phyloP scores from a whole-genome alignment of 2,888 invertebrate genomes.

The Craniophora ligustri region DNA sequence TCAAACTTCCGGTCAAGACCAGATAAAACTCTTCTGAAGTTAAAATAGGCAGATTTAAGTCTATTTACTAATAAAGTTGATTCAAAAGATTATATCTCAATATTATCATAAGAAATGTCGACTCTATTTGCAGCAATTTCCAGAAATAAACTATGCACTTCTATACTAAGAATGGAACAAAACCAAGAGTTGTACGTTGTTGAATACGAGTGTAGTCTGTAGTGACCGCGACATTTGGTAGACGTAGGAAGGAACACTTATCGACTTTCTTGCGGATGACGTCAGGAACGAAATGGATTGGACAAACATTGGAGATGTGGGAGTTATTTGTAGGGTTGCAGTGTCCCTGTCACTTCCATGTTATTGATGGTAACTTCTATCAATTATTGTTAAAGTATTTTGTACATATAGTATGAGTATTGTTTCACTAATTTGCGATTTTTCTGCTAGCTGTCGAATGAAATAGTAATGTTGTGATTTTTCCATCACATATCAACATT shows the following conservation, averaged over 20 bases:
- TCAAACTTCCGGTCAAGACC: too few relatives aligned
- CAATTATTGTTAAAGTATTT: too few relatives aligned
- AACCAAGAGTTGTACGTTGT: conserved; percentile 22
- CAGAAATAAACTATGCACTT: not conserved
- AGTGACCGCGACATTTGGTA: conserved; percentile 29
- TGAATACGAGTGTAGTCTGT: conserved; percentile 10
- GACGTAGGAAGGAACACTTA: conserved; percentile 15
- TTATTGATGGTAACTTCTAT: not conserved
- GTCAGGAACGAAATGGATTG: conserved; percentile 39
- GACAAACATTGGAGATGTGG: conserved; percentile 17
- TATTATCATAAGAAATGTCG: not conserved
- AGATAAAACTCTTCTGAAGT: too few relatives aligned
- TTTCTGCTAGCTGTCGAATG: too few relatives aligned
- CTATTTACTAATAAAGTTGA: too few relatives aligned
- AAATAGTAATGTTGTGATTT: too few relatives aligned
- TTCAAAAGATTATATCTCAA: not conserved
- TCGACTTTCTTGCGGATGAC: conserved; percentile 40
- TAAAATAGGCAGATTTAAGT: too few relatives aligned
- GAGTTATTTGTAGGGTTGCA: conserved; percentile 24
- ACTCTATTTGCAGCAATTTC: not conserved
- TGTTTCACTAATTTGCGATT: too few relatives aligned
- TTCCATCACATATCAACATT: too few relatives aligned
- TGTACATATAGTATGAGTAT: too few relatives aligned
- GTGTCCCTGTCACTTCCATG: conserved; percentile 7
- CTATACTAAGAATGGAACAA: conserved; percentile 7